Percentiles rank a stretch among this genome's conserved stretches.
phyloP scores from a whole-genome alignment of 2,888 invertebrate genomes.

The Trissolcus japonicus region DNA sequence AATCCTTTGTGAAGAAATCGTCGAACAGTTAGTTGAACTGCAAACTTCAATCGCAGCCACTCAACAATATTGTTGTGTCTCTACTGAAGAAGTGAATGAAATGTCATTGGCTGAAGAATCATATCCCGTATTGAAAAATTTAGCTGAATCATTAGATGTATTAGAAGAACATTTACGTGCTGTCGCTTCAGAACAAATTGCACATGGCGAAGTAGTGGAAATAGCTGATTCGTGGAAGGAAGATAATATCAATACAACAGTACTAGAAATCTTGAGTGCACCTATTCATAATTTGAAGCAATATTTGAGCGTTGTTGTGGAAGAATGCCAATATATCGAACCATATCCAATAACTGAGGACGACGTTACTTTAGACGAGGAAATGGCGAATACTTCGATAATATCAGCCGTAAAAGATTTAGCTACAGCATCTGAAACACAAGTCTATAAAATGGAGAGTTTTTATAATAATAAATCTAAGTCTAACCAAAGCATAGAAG shows the following conservation, averaged over 20 bases:
- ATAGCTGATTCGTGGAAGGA: constrained; percentile 11
- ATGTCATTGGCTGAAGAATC: constrained; percentile 58
- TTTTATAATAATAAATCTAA: too few species aligned
- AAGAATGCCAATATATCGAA: constrained; percentile 47
- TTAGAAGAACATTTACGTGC: constrained; percentile 58
- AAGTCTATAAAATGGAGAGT: too few species aligned
- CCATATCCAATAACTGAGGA: constrained; percentile 45
- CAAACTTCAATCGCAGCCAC: constrained; percentile 58
- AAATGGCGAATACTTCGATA: too few species aligned
- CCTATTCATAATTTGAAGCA: constrained; percentile 59
- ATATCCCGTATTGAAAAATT: constrained; percentile 59
- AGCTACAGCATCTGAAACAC: too few species aligned
- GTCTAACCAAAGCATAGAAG: too few species aligned
- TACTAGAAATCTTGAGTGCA: constrained; percentile 41
- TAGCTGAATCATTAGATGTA: constrained; percentile 58
- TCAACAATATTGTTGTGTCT: constrained; percentile 54
- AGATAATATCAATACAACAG: not conserved
- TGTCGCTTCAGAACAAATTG: constrained; percentile 37
- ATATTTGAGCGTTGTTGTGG: constrained; percentile 51
- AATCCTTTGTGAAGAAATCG: constrained; percentile 36
- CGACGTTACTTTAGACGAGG: constrained; percentile 9
- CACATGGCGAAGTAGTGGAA: constrained; percentile 41
- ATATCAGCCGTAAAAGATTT: too few species aligned
- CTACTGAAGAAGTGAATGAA: constrained; percentile 53
- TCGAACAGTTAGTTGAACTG: constrained; percentile 56